phyloP scores from a whole-genome alignment of 2,888 invertebrate species.

The Orthosia incerta region DNA sequence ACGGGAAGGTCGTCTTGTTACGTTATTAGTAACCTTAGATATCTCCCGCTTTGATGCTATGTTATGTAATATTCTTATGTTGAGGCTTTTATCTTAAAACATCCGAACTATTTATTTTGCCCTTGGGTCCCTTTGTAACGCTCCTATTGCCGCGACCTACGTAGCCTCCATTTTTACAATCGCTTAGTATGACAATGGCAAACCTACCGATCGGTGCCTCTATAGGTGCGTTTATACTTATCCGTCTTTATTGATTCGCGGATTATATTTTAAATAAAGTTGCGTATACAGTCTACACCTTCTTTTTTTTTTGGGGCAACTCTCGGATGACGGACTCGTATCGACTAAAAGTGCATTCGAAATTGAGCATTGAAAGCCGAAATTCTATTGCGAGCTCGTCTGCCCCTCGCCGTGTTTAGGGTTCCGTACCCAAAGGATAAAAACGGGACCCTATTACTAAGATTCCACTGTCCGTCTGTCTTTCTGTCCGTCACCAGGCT shows the following conservation, averaged over 20 bases:
- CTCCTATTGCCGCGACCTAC: slow-evolving; percentile 25
- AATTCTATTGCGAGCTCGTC: background rate
- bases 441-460: too few species aligned
- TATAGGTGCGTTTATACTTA: background rate
- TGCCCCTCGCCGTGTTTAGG: too few species aligned
- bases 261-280: background rate
- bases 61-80: slow-evolving; percentile 1
- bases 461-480: too few species aligned
- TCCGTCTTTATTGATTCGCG: background rate
- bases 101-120: slow-evolving; percentile 25
- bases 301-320: too few species aligned
- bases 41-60: background rate
- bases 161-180: slow-evolving; percentile 37
- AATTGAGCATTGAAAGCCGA: background rate
- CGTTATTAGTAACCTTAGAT: background rate
- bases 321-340: too few species aligned
- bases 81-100: slow-evolving; percentile 30
- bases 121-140: slow-evolving; percentile 25
- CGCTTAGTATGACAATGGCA: slow-evolving; percentile 51
- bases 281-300: too few species aligned
- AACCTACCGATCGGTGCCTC: slow-evolving; percentile 24
- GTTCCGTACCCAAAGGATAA: too few species aligned
- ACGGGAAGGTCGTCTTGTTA: background rate
- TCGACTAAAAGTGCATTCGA: too few species aligned
- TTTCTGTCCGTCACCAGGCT: too few species aligned